These are phyloP conservation scores for Chloroclystis v-ata DNA, from an alignment of 2,888 invertebrate species.

Conservation along the genomic window DNA sequence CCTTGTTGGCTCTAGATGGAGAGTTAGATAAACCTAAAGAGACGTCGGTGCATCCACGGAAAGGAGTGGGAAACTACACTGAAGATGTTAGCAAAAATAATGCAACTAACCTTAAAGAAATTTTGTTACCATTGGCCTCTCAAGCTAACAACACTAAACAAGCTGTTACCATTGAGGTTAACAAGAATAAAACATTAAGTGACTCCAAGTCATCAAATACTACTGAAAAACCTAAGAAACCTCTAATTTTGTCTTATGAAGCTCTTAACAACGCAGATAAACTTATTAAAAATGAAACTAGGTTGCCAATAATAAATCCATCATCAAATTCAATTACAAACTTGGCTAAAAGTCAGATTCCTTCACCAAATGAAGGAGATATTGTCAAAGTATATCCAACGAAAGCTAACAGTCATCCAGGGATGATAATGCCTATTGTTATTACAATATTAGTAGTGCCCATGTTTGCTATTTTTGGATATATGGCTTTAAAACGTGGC, in stretches of 20 bases:
- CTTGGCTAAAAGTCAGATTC: conserved; percentile 36
- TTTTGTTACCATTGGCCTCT: not conserved
- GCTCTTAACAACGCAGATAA: conserved; percentile 41
- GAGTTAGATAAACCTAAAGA: conserved; percentile 46
- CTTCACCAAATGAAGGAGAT: conserved; percentile 34
- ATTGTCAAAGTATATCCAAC: conserved; percentile 33
- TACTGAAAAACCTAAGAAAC: conserved; percentile 45
- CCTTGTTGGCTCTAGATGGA: conserved; percentile 40
- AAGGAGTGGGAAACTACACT: conserved; percentile 39
- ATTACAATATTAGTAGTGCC: conserved; percentile 86
- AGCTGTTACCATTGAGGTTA: not conserved
- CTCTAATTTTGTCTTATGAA: conserved; percentile 49
- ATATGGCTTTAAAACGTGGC: conserved; percentile 82
- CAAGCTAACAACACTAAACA: not conserved
- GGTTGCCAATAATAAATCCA: conserved; percentile 28
- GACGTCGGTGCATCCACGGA: conserved; percentile 40
- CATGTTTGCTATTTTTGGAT: conserved; percentile 82
- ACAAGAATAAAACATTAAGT: conserved; percentile 13
- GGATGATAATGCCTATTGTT: conserved; percentile 86
- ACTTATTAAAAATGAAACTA: conserved; percentile 28
- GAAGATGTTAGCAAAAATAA: conserved; percentile 10
- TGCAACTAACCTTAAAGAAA: conserved; percentile 5
- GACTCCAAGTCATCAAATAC: conserved; percentile 21
- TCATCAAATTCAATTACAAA: conserved; percentile 34
- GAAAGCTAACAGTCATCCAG: conserved; percentile 66